A percentile compares a stretch with the other conserved stretches of the same genome.
Conservation (phyloP, 2,888 invertebrate species). For the Malacosoma neustria region DNA sequence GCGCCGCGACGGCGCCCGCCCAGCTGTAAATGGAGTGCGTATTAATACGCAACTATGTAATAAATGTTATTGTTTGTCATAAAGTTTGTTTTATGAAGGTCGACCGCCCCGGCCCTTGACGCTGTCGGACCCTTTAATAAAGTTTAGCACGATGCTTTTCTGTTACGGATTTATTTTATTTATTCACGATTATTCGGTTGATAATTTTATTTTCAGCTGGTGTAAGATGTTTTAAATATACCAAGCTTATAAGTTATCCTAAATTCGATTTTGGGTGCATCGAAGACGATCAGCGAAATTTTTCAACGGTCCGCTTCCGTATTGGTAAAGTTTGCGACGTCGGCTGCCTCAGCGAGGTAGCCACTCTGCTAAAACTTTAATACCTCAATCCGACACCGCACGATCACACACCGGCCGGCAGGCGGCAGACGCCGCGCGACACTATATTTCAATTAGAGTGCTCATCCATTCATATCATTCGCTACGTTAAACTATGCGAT, state of each 20-base stretch:
- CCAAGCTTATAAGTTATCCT: background rate
- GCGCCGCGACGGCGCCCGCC: constrained; percentile 43
- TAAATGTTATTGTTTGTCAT: constrained; percentile 72
- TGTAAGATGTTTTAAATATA: background rate
- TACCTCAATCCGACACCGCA: constrained; percentile 60
- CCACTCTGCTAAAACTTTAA: constrained; percentile 62
- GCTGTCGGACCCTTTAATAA: constrained; percentile 53
- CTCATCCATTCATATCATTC: constrained; percentile 61
- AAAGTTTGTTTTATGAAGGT: constrained; percentile 68
- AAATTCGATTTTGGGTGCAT: constrained; percentile 13
- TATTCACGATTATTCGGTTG: constrained; percentile 32
- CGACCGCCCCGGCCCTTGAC: constrained; percentile 38
- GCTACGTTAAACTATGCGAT: constrained; percentile 47
- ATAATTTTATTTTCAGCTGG: constrained; percentile 15
- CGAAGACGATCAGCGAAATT: constrained; percentile 63
- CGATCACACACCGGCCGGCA: constrained; percentile 43
- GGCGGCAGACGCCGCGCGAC: constrained; percentile 40
- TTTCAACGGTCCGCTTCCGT: constrained; percentile 64
- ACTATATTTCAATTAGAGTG: constrained; percentile 72
- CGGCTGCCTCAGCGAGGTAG: constrained; percentile 19
- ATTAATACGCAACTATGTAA: constrained; percentile 67
- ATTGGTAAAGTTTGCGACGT: constrained; percentile 53
- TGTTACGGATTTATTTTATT: constrained; percentile 29
- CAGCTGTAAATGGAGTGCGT: constrained; percentile 58
- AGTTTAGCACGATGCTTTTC: constrained; percentile 41